Conservation (phyloP, 2,888 invertebrate species). For the Ischnura elegans region DNA sequence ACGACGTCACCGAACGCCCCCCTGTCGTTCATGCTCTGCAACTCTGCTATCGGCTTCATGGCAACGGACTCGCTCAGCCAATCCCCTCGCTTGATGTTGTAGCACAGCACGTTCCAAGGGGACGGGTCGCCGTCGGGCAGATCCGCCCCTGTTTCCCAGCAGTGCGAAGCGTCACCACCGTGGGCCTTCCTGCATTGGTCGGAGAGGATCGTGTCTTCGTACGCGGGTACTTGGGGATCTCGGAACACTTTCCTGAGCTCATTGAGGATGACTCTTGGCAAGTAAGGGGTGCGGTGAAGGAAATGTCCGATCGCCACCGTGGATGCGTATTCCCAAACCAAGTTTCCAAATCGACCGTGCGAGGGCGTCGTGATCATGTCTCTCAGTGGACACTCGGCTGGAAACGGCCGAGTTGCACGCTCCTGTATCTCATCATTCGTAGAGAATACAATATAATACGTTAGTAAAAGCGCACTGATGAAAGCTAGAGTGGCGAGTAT, state of each 20-base stretch:
- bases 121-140: neutral
- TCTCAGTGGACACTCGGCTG: neutral
- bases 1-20: neutral
- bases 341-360: neutral
- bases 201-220: constrained; percentile 36
- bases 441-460: too few species aligned
- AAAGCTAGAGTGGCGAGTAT: too few species aligned
- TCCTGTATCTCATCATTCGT: too few species aligned
- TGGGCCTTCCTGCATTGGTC: neutral
- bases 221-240: neutral
- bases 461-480: too few species aligned
- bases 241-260: neutral
- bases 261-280: neutral
- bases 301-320: neutral
- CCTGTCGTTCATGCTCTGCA: neutral
- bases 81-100: neutral
- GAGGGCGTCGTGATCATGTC: neutral
- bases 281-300: neutral
- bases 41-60: neutral
- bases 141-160: neutral
- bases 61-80: neutral
- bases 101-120: neutral
- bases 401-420: too few species aligned
- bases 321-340: neutral
- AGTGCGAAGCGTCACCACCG: neutral